Base-by-base conservation (phyloP, 1,140 invertebrate genomes). In the Oryctes rhinoceros region DNA sequence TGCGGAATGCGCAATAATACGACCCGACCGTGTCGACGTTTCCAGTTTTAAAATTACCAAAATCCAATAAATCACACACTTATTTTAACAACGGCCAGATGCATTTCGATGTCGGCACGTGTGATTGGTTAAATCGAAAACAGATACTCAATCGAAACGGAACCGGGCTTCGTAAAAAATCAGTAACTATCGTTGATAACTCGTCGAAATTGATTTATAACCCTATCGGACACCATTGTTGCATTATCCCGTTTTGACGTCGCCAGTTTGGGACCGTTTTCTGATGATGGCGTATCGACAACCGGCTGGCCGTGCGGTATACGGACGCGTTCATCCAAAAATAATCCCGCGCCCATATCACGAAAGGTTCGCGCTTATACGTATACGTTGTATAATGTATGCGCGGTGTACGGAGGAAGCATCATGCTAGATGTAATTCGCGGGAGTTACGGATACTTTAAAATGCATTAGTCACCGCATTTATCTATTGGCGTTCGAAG, bases 61-160 rank as follows among this genome's bases (percentile, higher is more conserved):
- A 84, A 81, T 79, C 71, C 82, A 74, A 85, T 86, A 86, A 85
- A 86, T 86, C 85, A 85, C 35, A 78, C 76, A 79, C 81, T 85
- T 84, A 85, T 84, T 84, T 83, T 83, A 84, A 77, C 76, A 81
- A 67, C 65, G 18, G 82, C 39, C 85, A 85, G 85, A 85, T 86
- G 85, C 83, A 84, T 83, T 83, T 80, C 83, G 39, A 81, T 81
- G 82, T 84, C 83, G 79, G 82, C 82, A 84, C 83, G 82, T 82
- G 82, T 83, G 85, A 85, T 84, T 84, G 83, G 83, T 71, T 78
- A 79, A 48, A 81, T 80, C 76, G 75, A 79, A 81, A 80, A 82
- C 82, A 80, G 83, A 83, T 83, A 83, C 80, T 81, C 82, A 83
- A 85, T 84, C 84, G 83, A 53, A 84, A 85, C 81, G 81, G 80